A percentile compares a stretch with the other conserved stretches of the same genome.
phyloP scores from a whole-genome alignment of 2,888 invertebrate species.

The Tachystola acroxantha region DNA sequence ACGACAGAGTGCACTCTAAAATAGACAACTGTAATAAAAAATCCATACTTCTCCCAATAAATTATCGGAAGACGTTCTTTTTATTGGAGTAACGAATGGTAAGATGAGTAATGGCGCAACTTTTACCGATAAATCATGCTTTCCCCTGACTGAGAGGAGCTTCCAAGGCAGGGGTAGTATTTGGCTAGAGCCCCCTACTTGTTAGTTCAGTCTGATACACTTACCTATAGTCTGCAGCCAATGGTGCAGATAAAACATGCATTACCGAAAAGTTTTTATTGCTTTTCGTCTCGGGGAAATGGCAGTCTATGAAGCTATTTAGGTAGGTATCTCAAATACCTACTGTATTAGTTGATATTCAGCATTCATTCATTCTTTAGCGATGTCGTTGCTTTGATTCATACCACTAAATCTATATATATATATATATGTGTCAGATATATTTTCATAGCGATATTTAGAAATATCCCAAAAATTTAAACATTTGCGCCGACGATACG shows the following conservation, averaged over 20 bases:
- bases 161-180: slow-evolving; percentile 49
- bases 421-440: too few relatives aligned
- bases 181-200: slow-evolving; percentile 56
- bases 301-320: too few relatives aligned
- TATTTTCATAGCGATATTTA: too few relatives aligned
- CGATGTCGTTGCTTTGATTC: too few relatives aligned
- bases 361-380: too few relatives aligned
- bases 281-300: slow-evolving; percentile 7
- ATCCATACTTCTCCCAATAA: slow-evolving; percentile 65
- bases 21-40: slow-evolving; percentile 65
- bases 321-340: too few relatives aligned
- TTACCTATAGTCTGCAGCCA: slow-evolving; percentile 53
- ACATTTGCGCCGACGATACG: too few relatives aligned
- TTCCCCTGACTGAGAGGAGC: slow-evolving; percentile 55
- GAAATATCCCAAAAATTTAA: slow-evolving; percentile 1
- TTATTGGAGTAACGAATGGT: slow-evolving; percentile 77
- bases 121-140: slow-evolving; percentile 72
- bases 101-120: slow-evolving; percentile 73
- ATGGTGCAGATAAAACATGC: slow-evolving; percentile 37
- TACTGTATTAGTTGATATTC: too few relatives aligned
- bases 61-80: slow-evolving; percentile 72
- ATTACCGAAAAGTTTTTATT: slow-evolving; percentile 13
- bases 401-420: too few relatives aligned
- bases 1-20: slow-evolving; percentile 56
- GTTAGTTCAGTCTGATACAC: slow-evolving; percentile 54